These are phyloP conservation scores for Tetragonula clypearis DNA, from an alignment of 1,140 invertebrate species.

Conservation along the genomic window DNA sequence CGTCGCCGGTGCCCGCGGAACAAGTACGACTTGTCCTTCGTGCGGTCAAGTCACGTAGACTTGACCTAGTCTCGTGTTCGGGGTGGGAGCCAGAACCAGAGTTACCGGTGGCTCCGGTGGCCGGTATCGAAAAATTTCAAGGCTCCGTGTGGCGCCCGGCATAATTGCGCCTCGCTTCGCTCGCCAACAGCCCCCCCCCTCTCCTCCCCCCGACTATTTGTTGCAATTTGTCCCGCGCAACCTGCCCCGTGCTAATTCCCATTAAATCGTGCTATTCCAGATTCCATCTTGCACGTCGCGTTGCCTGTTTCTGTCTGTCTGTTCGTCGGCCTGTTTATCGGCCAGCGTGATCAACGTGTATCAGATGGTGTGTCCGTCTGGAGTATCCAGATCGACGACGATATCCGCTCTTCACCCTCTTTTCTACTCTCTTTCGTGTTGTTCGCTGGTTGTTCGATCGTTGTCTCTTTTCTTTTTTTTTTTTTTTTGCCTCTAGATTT, in stretches of 20 bases:
- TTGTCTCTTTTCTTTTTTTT: not conserved
- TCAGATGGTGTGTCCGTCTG: constrained; percentile 63
- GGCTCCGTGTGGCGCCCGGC: constrained; percentile 25
- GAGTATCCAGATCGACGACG: constrained; percentile 43
- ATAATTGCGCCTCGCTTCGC: constrained; percentile 45
- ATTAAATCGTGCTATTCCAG: constrained; percentile 67
- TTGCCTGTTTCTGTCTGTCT: not conserved
- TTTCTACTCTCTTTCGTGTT: not conserved
- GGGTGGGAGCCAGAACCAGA: constrained; percentile 62
- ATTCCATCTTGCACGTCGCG: constrained; percentile 58
- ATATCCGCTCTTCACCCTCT: constrained; percentile 37
- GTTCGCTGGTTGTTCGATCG: not conserved
- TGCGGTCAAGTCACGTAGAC: constrained; percentile 68
- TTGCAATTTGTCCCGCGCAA: constrained; percentile 67
- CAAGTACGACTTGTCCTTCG: constrained; percentile 68
- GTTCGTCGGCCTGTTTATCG: constrained; percentile 63
- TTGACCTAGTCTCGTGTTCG: constrained; percentile 63
- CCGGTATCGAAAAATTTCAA: constrained; percentile 66
- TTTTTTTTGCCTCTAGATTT: not conserved
- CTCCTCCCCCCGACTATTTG: constrained; percentile 40
- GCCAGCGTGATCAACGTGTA: constrained; percentile 49
- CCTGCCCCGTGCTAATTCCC: constrained; percentile 61
- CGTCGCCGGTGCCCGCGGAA: constrained; percentile 48
- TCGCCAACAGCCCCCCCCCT: not conserved
- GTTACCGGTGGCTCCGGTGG: constrained; percentile 60